Percentiles rank a stretch among this genome's conserved stretches.
phyloP scores from a whole-genome alignment of 2,113 vertebrate species.

The Hippolais icterina region DNA sequence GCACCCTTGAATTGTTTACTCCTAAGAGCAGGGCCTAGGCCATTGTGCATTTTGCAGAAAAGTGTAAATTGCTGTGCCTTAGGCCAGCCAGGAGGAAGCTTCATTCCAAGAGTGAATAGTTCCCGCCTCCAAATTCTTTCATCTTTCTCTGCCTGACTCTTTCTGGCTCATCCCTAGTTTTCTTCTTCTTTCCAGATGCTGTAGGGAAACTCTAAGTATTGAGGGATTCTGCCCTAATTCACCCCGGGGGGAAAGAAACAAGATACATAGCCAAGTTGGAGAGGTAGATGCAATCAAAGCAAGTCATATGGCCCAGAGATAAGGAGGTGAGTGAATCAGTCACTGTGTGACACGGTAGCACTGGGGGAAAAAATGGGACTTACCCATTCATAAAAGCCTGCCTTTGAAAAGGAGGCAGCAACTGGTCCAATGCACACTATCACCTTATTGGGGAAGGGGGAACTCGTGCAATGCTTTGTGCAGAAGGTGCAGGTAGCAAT shows the following conservation, averaged over 20 bases:
- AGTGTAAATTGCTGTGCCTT: constrained; percentile 28
- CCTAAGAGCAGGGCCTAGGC: background rate
- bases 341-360: background rate
- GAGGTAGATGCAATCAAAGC: background rate
- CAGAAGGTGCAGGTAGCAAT: background rate
- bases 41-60: background rate
- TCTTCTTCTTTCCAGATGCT: constrained; percentile 39
- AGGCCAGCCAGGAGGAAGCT: constrained; percentile 39
- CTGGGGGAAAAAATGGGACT: background rate
- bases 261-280: background rate
- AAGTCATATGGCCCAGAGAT: background rate
- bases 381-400: constrained; percentile 23
- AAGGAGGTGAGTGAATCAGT: constrained; percentile 16
- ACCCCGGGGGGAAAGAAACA: background rate
- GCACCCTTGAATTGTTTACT: constrained; percentile 18
- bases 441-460: background rate
- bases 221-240: constrained; percentile 3
- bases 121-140: constrained; percentile 28
- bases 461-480: background rate
- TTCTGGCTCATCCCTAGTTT: constrained; percentile 24
- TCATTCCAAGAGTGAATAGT: background rate
- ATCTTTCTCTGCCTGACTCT: constrained; percentile 31
- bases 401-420: background rate
- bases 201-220: background rate
- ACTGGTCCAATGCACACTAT: background rate